A percentile compares a stretch with the other conserved stretches of the same genome.
These are phyloP conservation scores for Augochlorella aurata DNA, from an alignment of 2,888 invertebrate species.

Conservation along the genomic window DNA sequence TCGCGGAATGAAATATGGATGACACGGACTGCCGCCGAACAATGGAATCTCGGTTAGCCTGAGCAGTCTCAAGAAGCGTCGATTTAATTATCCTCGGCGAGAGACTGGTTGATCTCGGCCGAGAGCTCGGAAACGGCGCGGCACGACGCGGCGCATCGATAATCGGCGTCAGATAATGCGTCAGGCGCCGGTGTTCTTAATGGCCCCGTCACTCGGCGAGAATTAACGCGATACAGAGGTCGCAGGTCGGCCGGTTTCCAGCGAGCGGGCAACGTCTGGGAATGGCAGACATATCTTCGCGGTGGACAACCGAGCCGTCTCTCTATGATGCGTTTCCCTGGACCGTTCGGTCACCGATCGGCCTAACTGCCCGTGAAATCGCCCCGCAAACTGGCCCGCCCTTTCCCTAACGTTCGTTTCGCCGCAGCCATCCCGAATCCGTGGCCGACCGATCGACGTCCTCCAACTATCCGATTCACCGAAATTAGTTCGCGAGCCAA, in stretches of 20 bases:
- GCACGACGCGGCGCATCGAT: not conserved
- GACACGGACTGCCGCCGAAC: not conserved
- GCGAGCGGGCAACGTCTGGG: slow-evolving; percentile 24
- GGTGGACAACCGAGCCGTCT: slow-evolving; percentile 30
- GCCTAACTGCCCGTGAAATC: slow-evolving; percentile 25
- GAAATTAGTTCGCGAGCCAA: not conserved
- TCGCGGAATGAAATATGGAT: not conserved
- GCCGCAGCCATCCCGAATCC: not conserved
- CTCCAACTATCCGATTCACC: not conserved
- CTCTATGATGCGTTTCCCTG: slow-evolving; percentile 31
- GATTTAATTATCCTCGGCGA: slow-evolving; percentile 4
- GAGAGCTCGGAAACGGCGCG: not conserved
- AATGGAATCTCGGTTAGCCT: not conserved
- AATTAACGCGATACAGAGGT: slow-evolving; percentile 12
- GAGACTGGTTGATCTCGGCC: not conserved
- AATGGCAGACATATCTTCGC: slow-evolving; percentile 46
- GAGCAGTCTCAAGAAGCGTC: not conserved
- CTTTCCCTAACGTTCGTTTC: slow-evolving; percentile 13
- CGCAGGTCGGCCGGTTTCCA: slow-evolving; percentile 15
- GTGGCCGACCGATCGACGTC: not conserved
- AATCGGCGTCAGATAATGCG: slow-evolving; percentile 7
- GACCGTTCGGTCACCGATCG: slow-evolving; percentile 16
- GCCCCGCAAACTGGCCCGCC: not conserved
- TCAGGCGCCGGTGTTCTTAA: slow-evolving; percentile 19
- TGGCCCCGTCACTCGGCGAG: slow-evolving; percentile 21